A percentile compares a stretch with the other conserved stretches of the same genome.
Conservation (phyloP, 2,797 vertebrate species). For the Enteromius paludinosus region DNA sequence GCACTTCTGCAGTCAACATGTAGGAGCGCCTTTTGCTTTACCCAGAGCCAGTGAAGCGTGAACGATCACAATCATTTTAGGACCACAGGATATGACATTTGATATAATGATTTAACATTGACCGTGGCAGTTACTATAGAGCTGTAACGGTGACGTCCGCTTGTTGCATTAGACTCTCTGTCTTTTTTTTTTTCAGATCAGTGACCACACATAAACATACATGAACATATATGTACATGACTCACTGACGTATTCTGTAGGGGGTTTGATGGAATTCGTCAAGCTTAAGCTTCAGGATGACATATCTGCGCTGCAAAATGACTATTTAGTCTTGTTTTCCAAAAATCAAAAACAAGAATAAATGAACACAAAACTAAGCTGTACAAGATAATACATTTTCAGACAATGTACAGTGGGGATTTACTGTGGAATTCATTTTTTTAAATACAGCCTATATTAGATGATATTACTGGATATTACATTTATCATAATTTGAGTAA, state of each 20-base stretch:
- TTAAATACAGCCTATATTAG: neutral
- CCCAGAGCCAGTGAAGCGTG: slow-evolving; percentile 15
- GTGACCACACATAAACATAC: neutral
- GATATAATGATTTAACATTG: slow-evolving; percentile 28
- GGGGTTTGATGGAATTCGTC: neutral
- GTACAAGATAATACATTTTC: neutral
- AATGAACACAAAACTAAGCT: neutral
- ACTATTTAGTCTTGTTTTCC: neutral
- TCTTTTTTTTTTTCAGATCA: slow-evolving; percentile 10
- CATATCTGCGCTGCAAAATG: neutral
- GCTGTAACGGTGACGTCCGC: neutral
- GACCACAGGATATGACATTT: slow-evolving; percentile 21
- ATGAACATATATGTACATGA: neutral
- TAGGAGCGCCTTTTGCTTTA: neutral
- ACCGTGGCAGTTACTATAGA: neutral
- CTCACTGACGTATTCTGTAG: neutral
- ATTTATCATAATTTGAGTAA: neutral
- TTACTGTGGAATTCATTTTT: neutral
- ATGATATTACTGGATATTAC: neutral
- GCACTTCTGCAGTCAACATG: slow-evolving; percentile 8
- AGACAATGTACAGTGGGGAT: neutral
- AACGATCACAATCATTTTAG: slow-evolving; percentile 20
- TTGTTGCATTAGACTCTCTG: neutral
- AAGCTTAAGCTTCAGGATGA: neutral
- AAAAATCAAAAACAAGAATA: neutral